Evolutionary conservation across 2,113 vertebrate species (phyloP).

Genomic region (Etheostoma cragini): DNA sequence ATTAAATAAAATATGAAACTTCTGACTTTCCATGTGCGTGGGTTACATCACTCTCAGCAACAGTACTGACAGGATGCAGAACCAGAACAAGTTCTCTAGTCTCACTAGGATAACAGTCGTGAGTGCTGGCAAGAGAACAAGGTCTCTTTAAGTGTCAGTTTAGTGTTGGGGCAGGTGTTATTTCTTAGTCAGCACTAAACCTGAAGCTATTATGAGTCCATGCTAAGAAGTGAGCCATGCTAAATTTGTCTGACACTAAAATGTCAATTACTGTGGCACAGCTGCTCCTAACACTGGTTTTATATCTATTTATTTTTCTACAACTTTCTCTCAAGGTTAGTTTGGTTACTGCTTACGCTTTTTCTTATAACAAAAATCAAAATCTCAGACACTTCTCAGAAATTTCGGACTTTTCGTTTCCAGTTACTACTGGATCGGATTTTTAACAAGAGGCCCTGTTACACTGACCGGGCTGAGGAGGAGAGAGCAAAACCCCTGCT

Average conservation of each 20-base stretch:
- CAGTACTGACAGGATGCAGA: neutral
- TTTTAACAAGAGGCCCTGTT: constrained; percentile 21
- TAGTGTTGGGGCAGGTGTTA: constrained; percentile 63
- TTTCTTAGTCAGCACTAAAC: constrained; percentile 80
- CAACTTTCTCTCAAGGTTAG: neutral
- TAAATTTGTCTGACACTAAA: constrained; percentile 81
- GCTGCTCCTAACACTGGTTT: constrained; percentile 57
- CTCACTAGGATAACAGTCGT: constrained; percentile 23
- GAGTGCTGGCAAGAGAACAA: constrained; percentile 29
- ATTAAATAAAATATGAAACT: neutral
- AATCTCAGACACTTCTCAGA: neutral
- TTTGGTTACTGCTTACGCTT: neutral
- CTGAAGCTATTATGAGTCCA: constrained; percentile 67
- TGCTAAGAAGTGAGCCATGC: constrained; percentile 56
- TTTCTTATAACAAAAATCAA: neutral
- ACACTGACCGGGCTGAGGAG: neutral
- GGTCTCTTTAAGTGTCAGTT: constrained; percentile 55
- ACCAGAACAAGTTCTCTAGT: neutral
- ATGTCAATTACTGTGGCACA: constrained; percentile 63
- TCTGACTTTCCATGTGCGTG: neutral
- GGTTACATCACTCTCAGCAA: constrained; percentile 4
- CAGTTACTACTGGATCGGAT: neutral
- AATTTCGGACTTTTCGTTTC: neutral
- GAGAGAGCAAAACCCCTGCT: neutral
- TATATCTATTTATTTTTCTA: constrained; percentile 36